Evolutionary conservation across 2,113 vertebrate genomes (phyloP), one percentile per base, ranked within the genome.

Genomic region (Hippocampus guttulatus): DNA sequence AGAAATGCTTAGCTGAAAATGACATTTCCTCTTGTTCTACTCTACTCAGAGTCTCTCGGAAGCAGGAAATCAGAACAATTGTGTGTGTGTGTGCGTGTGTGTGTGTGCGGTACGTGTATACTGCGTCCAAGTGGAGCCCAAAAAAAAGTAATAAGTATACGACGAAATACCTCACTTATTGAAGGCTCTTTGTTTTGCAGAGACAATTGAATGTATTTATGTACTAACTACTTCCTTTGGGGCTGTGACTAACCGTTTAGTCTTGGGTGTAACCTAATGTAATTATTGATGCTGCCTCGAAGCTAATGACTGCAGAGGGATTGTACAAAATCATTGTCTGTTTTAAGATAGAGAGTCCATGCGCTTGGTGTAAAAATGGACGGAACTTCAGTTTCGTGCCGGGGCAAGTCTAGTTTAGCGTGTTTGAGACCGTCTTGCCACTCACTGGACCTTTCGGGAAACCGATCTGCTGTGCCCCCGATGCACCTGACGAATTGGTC

Each of bases 1-100:
- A 69, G 49, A 71, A 71, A 63, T 3, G 6, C 71, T 83, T 88
- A 87, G 81, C 75, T 71, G 71, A 75, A 66, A 79, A 81, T 68
- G 64, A 75, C 78, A 85, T 82, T 87, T 88, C 84, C 84, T 88
- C 75, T 65, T 52, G 21, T 69, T 43, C 54, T 72, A 64, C 73
- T 81, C 76, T 76, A 76, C 84, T 82, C 69, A 83, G 15, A 58
- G 55, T 23, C 52, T 55, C 9, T 55, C 11, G 8, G 52, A 55
- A 55, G 9, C 20, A 23, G 52, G 52, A 55, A n/a, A 55, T 55
- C 52, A 2, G 14, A 18, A 20, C 18, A 62, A 38, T 38, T 30
- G 1, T 38, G 21, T 25, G 10, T 58, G 47, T 18, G 14, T 16
- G 51, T 23, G n/a, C 5, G 10, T 58, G n/a, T 16, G 12, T 3